These are phyloP conservation scores for Augochlorella aurata DNA, from an alignment of 2,888 invertebrate species.

Conservation along the genomic window DNA sequence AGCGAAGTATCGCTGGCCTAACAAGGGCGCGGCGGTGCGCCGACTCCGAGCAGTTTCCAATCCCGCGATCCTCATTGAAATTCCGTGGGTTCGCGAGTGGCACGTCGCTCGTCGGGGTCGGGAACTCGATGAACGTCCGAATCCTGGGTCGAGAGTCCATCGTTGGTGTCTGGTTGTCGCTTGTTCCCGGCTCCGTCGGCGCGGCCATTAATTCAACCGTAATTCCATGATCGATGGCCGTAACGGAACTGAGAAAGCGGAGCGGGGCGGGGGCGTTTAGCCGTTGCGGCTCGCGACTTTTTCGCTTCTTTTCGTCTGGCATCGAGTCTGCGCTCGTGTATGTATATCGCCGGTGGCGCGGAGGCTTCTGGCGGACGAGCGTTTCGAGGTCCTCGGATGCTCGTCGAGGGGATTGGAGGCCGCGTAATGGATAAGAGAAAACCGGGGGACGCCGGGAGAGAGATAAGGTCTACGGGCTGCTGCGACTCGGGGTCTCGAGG, in stretches of 20 bases:
- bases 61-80: slow-evolving; percentile 45
- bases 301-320: not conserved
- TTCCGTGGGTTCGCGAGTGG: slow-evolving; percentile 39
- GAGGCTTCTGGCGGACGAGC: not conserved
- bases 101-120: slow-evolving; percentile 31
- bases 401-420: slow-evolving; percentile 56
- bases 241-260: slow-evolving; percentile 64
- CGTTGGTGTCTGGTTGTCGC: not conserved
- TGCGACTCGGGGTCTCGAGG: slow-evolving; percentile 51
- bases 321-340: not conserved
- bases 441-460: slow-evolving; percentile 65
- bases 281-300: not conserved
- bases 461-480: slow-evolving; percentile 73
- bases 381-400: slow-evolving; percentile 33
- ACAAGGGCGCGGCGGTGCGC: slow-evolving; percentile 8
- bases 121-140: slow-evolving; percentile 30
- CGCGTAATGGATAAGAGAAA: slow-evolving; percentile 68
- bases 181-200: not conserved
- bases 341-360: too few relatives aligned
- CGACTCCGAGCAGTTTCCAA: slow-evolving; percentile 28
- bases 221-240: slow-evolving; percentile 78
- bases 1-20: slow-evolving; percentile 16
- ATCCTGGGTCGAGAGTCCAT: slow-evolving; percentile 9
- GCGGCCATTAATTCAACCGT: slow-evolving; percentile 72
- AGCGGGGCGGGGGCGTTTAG: not conserved